Evolutionary conservation across 2,888 invertebrate genomes (phyloP).

Genomic region (Macrophya alboannulata): DNA sequence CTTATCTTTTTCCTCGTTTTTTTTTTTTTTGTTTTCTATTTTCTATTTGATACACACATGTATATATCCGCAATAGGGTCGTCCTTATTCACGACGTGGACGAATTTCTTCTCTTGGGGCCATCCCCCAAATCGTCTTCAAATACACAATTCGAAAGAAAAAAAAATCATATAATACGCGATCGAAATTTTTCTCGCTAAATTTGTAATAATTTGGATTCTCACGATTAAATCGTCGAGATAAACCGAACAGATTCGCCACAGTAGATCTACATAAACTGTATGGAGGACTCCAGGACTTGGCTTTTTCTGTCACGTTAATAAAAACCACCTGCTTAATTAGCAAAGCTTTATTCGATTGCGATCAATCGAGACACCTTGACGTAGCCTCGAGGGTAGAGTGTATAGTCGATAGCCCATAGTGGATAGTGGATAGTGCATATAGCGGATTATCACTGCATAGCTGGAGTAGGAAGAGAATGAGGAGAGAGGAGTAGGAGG

Average conservation of each 20-base stretch:
- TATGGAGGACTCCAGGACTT: neutral
- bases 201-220: neutral
- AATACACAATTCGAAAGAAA: too few species aligned
- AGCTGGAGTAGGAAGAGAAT: neutral
- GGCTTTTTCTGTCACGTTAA: neutral
- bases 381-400: neutral
- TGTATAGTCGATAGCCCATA: neutral
- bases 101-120: too few species aligned
- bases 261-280: neutral
- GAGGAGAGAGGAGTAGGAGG: neutral
- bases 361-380: conserved; percentile 34
- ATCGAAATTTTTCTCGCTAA: neutral
- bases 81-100: too few species aligned
- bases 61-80: too few species aligned
- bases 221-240: neutral
- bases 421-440: neutral
- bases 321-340: conserved; percentile 32
- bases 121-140: too few species aligned
- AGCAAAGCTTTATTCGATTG: conserved; percentile 30
- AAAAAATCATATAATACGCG: neutral
- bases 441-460: conserved; percentile 3
- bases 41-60: too few species aligned
- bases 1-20: neutral
- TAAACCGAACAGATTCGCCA: neutral
- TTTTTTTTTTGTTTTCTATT: neutral